phyloP scores from a whole-genome alignment of 2,113 vertebrate genomes.

The Arvicanthis niloticus region DNA sequence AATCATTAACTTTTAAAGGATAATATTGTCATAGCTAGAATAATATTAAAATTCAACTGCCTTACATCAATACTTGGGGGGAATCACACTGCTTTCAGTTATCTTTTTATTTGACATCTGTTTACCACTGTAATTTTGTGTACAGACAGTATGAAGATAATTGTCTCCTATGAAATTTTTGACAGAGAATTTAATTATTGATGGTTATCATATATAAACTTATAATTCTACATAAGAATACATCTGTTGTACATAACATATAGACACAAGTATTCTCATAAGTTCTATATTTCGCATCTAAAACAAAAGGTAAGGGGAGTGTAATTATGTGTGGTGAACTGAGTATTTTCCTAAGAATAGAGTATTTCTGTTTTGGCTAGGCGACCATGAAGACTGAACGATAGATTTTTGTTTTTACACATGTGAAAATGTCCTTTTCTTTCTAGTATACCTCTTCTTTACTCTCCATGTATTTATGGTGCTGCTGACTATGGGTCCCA shows the following conservation, averaged over 20 bases:
- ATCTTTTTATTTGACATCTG: not conserved
- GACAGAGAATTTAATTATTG: not conserved
- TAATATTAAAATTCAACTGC: not conserved
- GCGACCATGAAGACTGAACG: not conserved
- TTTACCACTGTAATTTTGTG: not conserved
- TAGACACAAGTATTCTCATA: not conserved
- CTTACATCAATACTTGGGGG: not conserved
- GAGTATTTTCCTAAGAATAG: not conserved
- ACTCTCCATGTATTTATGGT: not conserved
- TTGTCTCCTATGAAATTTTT: not conserved
- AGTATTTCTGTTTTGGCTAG: conserved; percentile 40
- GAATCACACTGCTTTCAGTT: not conserved
- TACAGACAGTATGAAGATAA: not conserved
- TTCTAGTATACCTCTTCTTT: not conserved
- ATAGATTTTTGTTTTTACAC: not conserved
- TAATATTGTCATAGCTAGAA: not conserved
- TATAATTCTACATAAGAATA: not conserved
- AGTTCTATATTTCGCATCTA: not conserved
- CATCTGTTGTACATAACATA: not conserved
- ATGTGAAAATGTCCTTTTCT: not conserved
- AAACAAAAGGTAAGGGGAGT: not conserved
- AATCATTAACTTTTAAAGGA: conserved; percentile 30
- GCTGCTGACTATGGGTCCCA: not conserved
- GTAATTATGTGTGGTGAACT: not conserved
- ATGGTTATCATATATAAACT: not conserved